These are phyloP conservation scores for Psilanteris sp. DNA, from an alignment of 1,140 invertebrate genomes.

Conservation along the genomic window DNA sequence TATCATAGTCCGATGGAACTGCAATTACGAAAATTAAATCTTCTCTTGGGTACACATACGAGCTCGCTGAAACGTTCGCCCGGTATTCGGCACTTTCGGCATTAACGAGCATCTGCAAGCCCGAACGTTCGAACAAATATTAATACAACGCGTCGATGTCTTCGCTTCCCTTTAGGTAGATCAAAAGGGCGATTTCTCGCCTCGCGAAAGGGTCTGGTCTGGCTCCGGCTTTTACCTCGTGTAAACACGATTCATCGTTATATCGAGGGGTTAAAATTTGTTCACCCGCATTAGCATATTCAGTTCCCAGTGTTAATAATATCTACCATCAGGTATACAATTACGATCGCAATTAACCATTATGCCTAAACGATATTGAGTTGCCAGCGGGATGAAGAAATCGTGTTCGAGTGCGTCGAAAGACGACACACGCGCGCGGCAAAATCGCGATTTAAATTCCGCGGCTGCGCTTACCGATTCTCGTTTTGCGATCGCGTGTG, in stretches of 20 bases:
- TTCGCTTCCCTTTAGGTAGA: conserved; percentile 47
- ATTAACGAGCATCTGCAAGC: conserved; percentile 46
- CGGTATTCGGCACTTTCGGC: conserved; percentile 18
- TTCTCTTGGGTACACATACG: too few relatives aligned
- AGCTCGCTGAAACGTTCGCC: neutral
- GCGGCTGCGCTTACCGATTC: too few relatives aligned
- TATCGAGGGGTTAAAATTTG: conserved; percentile 33
- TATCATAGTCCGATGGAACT: too few relatives aligned
- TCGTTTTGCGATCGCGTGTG: conserved; percentile 24
- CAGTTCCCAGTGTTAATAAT: conserved; percentile 40
- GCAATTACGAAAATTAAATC: too few relatives aligned
- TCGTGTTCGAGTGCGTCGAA: too few relatives aligned
- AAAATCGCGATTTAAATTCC: too few relatives aligned
- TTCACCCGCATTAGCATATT: conserved; percentile 49
- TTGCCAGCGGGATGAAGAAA: neutral
- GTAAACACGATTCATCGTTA: conserved; percentile 52
- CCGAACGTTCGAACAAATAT: conserved; percentile 44
- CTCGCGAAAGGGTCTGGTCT: conserved; percentile 46
- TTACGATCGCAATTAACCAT: conserved; percentile 50
- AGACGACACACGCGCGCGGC: too few relatives aligned
- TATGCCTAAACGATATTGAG: conserved; percentile 11
- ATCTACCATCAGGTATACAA: conserved; percentile 50
- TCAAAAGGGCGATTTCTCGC: conserved; percentile 59
- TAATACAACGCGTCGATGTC: conserved; percentile 54
- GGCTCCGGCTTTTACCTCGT: conserved; percentile 32